A percentile compares a stretch with the other conserved stretches of the same genome.
Evolutionary conservation across 2,797 vertebrate genomes (phyloP).

Genomic region (Enteromius fasciolatus): DNA sequence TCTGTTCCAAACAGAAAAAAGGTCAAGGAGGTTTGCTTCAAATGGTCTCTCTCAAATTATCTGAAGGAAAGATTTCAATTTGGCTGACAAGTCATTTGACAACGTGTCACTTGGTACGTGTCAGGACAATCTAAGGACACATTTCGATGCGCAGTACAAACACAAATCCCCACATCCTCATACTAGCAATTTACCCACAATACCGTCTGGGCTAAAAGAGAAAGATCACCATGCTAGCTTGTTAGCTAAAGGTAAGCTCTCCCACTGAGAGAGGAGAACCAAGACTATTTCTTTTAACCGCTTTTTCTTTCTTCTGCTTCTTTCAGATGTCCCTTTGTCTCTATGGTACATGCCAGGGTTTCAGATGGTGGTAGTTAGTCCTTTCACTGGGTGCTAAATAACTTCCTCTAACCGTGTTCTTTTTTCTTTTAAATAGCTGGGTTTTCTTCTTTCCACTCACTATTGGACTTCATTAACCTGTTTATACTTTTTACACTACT

Average conservation of each 20-base stretch:
- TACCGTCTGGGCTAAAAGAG: background rate
- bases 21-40: conserved; percentile 19
- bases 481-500: background rate
- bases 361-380: background rate
- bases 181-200: conserved; percentile 21
- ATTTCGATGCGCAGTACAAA: background rate
- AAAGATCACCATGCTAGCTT: conserved; percentile 31
- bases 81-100: conserved; percentile 4
- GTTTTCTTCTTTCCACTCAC: background rate
- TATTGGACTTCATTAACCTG: conserved; percentile 1
- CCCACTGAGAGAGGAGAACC: background rate
- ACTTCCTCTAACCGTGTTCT: background rate
- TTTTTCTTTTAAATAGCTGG: conserved; percentile 4
- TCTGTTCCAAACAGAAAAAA: conserved; percentile 20
- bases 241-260: conserved; percentile 22
- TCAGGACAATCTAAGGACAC: background rate
- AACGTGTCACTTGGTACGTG: conserved; percentile 17
- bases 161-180: background rate
- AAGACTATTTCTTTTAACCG: background rate
- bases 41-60: no score
- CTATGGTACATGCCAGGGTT: background rate
- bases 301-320: background rate
- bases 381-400: background rate
- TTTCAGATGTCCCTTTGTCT: background rate
- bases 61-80: conserved; percentile 7